Evolutionary conservation across 2,797 vertebrate genomes (phyloP).

Genomic region (Parotocinclus haroldoi): DNA sequence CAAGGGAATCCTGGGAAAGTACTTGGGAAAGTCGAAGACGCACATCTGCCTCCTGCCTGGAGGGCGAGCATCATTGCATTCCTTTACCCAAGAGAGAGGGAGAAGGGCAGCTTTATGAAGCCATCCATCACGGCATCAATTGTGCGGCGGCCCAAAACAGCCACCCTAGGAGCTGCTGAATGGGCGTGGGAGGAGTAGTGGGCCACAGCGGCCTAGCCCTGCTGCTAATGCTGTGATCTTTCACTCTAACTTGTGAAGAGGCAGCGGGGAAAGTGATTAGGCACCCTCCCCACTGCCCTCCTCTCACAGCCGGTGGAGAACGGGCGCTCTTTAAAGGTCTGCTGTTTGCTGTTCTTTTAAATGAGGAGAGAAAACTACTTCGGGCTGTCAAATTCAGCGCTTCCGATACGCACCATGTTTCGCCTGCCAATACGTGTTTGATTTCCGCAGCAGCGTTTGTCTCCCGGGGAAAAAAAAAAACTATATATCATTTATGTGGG

Average conservation of each 20-base stretch:
- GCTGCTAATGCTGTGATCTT: slow-evolving; percentile 68
- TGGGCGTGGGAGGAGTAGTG: slow-evolving; percentile 51
- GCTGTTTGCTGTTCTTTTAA: slow-evolving; percentile 48
- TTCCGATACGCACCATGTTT: slow-evolving; percentile 35
- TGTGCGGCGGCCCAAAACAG: slow-evolving; percentile 62
- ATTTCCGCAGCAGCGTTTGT: not conserved
- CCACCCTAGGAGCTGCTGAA: slow-evolving; percentile 63
- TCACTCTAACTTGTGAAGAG: slow-evolving; percentile 67
- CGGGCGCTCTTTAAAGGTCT: slow-evolving; percentile 19
- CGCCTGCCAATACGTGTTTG: slow-evolving; percentile 3
- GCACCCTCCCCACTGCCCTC: slow-evolving; percentile 50
- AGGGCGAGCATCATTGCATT: slow-evolving; percentile 54
- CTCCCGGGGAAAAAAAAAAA: too few species aligned
- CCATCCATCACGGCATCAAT: slow-evolving; percentile 75
- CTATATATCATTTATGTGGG: too few species aligned
- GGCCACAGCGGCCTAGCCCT: slow-evolving; percentile 46
- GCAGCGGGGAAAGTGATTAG: slow-evolving; percentile 78
- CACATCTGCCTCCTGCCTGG: slow-evolving; percentile 71
- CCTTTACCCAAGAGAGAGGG: slow-evolving; percentile 45
- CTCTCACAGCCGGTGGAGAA: slow-evolving; percentile 52
- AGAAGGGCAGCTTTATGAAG: slow-evolving; percentile 70
- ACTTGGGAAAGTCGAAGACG: slow-evolving; percentile 55
- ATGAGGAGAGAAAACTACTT: slow-evolving; percentile 24
- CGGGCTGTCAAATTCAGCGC: slow-evolving; percentile 22
- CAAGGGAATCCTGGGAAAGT: slow-evolving; percentile 73